Conservation (phyloP, 2,113 vertebrate genomes). For the Oceanodroma tethys region DNA sequence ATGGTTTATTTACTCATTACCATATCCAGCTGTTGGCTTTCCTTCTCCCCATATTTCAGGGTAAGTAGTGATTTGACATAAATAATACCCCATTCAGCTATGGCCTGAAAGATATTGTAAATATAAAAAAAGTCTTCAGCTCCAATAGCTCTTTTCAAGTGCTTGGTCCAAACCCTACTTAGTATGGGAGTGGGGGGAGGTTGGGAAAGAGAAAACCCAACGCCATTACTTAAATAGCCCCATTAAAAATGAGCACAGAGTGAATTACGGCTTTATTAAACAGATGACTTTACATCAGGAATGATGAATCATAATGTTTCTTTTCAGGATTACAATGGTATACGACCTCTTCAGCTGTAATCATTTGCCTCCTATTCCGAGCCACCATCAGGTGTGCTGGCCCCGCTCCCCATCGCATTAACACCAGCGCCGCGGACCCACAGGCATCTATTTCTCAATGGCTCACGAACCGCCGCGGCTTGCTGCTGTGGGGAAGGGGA, state of each 20-base stretch:
- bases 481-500: not conserved
- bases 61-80: conserved; percentile 66
- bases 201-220: conserved; percentile 7
- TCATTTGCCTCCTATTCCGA: conserved; percentile 48
- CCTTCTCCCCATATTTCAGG: conserved; percentile 65
- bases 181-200: not conserved
- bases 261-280: conserved; percentile 72
- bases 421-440: not conserved
- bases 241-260: conserved; percentile 67
- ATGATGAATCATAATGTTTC: conserved; percentile 72
- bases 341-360: conserved; percentile 62
- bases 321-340: conserved; percentile 56
- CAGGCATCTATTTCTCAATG: not conserved
- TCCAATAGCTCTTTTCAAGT: conserved; percentile 35
- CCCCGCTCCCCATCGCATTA: conserved; percentile 1
- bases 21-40: conserved; percentile 71
- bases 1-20: conserved; percentile 71
- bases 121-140: conserved; percentile 42
- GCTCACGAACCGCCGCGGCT: not conserved
- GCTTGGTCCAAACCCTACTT: conserved; percentile 4
- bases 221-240: conserved; percentile 60
- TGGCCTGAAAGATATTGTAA: conserved; percentile 57
- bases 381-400: conserved; percentile 52
- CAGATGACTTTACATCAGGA: conserved; percentile 71
- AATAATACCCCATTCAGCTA: conserved; percentile 60